Evolutionary conservation across 2,888 invertebrate genomes (phyloP), one percentile per base, ranked within the genome.

Genomic region (Panorpa germanica): DNA sequence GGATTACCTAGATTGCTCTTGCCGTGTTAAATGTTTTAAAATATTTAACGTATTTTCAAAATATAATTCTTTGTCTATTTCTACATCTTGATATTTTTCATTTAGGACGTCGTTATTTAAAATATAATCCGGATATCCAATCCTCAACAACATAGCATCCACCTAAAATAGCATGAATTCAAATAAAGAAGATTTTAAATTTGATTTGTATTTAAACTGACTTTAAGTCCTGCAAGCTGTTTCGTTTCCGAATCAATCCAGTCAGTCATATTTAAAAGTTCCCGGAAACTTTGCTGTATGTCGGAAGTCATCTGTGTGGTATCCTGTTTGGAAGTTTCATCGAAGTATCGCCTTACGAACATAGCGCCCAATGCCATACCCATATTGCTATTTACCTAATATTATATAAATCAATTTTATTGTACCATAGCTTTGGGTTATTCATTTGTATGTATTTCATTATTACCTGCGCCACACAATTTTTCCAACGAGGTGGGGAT

Each of bases 51-150:
- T 78, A 44, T 83, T 83, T 49, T 82, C 81, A 45, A 83, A 82
- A 50, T 82, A 83, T 42, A 64, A 69, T 23, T 76, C 68, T 1
- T 74, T 69, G 39, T 73, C 65, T 32, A 82, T 70, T 24, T 58
- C 58, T 32, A 91, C 82, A 50, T 78, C 76, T 38, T 67, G 65
- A 45, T 86, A 90, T 43, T 80, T 70, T 14, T 73, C 68, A 41
- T 85, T 73, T 24, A 93, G 53, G 39, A 75, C 65, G 3, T 61
- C 51, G 13, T 64, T 57, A 39, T 76, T 67, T 11, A 83, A 54
- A 43, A 93, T 82, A 42, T 82, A 90, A 46, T 90, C 80, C 0
- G 93, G 91, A 49, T 88, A 95, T 0, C 91, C 93, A 39, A 95
- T 88, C 46, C 81, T 72, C 16, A 85, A 55, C 42, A 75, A 71